Percentiles rank a stretch among this genome's conserved stretches.
Evolutionary conservation across 2,113 vertebrate species (phyloP).

Genomic region (Sorex araneus): DNA sequence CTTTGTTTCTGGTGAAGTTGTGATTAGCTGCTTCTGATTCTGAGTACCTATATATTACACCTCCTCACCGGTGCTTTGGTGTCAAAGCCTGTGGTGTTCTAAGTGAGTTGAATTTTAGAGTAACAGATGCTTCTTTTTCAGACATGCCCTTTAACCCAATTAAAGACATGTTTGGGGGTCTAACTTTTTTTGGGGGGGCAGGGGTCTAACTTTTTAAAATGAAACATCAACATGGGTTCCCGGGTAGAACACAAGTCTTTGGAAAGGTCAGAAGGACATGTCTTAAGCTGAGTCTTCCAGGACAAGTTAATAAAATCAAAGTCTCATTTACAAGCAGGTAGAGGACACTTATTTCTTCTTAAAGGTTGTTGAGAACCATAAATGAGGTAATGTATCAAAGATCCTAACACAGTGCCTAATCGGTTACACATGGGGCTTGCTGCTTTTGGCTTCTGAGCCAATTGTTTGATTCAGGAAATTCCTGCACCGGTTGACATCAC

Average conservation of each 20-base stretch:
- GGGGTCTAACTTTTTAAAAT: not conserved
- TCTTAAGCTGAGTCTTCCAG: not conserved
- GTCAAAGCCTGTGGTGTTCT: constrained; percentile 1
- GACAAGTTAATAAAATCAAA: not conserved
- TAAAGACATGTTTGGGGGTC: constrained; percentile 40
- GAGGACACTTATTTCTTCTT: constrained; percentile 4
- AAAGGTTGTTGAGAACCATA: not conserved
- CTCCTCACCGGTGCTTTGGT: not conserved
- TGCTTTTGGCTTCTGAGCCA: not conserved
- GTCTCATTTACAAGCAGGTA: not conserved
- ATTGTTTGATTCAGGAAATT: not conserved
- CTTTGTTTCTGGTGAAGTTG: constrained; percentile 36
- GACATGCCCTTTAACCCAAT: constrained; percentile 37
- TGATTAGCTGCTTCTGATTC: constrained; percentile 1
- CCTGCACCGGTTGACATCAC: not conserved
- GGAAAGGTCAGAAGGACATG: not conserved
- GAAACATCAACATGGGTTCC: not conserved
- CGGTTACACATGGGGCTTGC: not conserved
- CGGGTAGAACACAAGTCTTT: constrained; percentile 13
- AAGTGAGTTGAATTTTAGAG: constrained; percentile 34
- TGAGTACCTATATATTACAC: constrained; percentile 5
- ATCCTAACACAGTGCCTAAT: not conserved
- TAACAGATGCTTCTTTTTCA: not conserved
- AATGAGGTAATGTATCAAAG: not conserved
- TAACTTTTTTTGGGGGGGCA: not conserved